Evolutionary conservation across 23 tunicate species (phyloP).

Genomic region (Oikopleura dioica): DNA sequence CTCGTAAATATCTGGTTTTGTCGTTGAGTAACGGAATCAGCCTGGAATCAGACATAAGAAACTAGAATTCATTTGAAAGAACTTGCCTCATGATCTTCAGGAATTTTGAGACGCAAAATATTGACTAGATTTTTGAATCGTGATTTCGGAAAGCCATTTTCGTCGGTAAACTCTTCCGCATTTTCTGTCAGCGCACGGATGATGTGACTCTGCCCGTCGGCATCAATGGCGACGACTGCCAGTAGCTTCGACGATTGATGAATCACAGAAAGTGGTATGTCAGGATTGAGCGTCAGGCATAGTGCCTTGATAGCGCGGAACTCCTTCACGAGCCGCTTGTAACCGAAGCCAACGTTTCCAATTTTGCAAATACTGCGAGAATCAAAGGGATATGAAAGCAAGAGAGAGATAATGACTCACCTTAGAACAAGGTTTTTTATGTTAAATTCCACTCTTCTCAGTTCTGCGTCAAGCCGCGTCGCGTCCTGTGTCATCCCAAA

Average conservation of each 20-base stretch:
- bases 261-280: neutral
- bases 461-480: neutral
- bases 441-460: neutral
- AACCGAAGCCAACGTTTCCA: conserved; percentile 2
- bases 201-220: neutral
- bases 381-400: no score
- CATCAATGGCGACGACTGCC: neutral
- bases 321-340: neutral
- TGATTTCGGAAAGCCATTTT: neutral
- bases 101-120: neutral
- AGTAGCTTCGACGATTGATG: neutral
- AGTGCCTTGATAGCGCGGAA: neutral
- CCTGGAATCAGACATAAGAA: no score
- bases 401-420: no score
- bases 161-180: neutral
- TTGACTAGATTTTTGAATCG: conserved; percentile 2
- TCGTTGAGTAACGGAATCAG: neutral
- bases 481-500: neutral
- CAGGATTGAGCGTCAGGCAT: neutral
- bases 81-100: neutral
- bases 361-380: conserved; percentile 3
- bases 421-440: neutral
- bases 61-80: no score
- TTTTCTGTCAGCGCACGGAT: conserved; percentile 1
- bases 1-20: neutral